Evolutionary conservation across 2,113 vertebrate species (phyloP).

Genomic region (Laticauda colubrina): DNA sequence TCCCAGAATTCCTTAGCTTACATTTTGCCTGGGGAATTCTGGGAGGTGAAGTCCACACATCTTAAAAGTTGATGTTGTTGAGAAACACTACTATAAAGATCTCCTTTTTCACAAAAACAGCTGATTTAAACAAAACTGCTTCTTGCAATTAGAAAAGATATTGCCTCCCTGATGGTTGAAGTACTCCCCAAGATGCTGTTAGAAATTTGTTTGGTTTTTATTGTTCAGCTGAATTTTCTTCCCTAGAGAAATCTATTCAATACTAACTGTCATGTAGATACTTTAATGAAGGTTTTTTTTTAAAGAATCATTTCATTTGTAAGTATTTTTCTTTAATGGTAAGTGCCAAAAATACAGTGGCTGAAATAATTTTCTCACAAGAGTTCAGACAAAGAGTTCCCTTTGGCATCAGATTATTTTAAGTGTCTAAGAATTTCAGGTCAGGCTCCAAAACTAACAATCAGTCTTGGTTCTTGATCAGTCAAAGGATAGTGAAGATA

Average conservation of each 20-base stretch:
- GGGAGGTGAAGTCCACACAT: background rate
- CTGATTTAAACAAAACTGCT: background rate
- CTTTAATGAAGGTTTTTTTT: conserved; percentile 17
- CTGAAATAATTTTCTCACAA: background rate
- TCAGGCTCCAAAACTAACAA: too few relatives aligned
- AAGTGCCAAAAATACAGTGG: background rate
- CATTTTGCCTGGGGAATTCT: background rate
- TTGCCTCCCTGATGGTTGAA: background rate
- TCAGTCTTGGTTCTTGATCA: conserved; percentile 13
- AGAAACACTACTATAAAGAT: background rate
- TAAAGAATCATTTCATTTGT: background rate
- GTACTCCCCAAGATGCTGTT: background rate
- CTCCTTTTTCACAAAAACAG: background rate
- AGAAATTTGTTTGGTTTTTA: background rate
- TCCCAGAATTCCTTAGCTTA: background rate
- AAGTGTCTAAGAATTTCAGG: conserved; percentile 24
- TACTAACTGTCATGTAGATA: conserved; percentile 23
- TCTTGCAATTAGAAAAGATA: background rate
- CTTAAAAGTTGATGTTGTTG: background rate
- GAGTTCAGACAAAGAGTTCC: background rate
- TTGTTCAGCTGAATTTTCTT: background rate
- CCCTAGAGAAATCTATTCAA: background rate
- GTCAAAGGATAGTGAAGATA: conserved; percentile 8
- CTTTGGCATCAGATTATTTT: conserved; percentile 27
- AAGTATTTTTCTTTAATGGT: background rate